phyloP scores from a whole-genome alignment of 2,888 invertebrate species.

The Criorhina ranunculi region DNA sequence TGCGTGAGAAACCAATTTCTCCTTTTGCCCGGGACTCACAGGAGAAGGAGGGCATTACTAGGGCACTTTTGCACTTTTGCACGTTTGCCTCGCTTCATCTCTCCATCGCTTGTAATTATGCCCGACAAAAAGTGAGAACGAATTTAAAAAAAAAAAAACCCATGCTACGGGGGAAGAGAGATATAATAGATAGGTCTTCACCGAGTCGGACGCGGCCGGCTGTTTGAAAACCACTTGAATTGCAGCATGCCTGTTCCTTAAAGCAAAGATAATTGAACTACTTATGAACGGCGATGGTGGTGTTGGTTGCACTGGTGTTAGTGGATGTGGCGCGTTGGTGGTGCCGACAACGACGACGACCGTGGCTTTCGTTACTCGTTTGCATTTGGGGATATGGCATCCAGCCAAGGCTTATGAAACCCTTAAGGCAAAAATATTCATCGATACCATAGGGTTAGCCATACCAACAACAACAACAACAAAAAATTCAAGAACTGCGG shows the following conservation, averaged over 20 bases:
- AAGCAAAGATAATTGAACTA: constrained; percentile 76
- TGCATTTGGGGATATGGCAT: constrained; percentile 61
- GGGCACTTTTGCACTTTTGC: constrained; percentile 65
- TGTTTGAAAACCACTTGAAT: constrained; percentile 73
- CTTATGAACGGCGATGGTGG: constrained; percentile 52
- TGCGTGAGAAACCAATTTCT: constrained; percentile 78
- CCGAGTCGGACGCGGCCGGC: constrained; percentile 57
- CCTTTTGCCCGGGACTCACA: constrained; percentile 33
- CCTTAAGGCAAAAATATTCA: constrained; percentile 63
- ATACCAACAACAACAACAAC: constrained; percentile 1
- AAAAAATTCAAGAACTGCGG: constrained; percentile 30
- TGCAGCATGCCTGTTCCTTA: constrained; percentile 64
- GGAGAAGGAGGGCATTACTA: constrained; percentile 55
- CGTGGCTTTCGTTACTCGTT: constrained; percentile 58
- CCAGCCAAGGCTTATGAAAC: constrained; percentile 45
- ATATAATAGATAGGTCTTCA: constrained; percentile 71
- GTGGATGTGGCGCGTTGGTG: constrained; percentile 35
- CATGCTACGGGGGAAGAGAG: constrained; percentile 60
- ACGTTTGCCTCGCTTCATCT: constrained; percentile 56
- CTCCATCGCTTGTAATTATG: constrained; percentile 68
- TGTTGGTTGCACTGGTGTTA: constrained; percentile 32
- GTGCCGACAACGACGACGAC: constrained; percentile 14
- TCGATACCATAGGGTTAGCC: constrained; percentile 59
- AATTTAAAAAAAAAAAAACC: constrained; percentile 39
- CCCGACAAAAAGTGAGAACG: constrained; percentile 68